Base-by-base conservation (phyloP, 2,888 invertebrate species). In the Rotaria socialis region DNA sequence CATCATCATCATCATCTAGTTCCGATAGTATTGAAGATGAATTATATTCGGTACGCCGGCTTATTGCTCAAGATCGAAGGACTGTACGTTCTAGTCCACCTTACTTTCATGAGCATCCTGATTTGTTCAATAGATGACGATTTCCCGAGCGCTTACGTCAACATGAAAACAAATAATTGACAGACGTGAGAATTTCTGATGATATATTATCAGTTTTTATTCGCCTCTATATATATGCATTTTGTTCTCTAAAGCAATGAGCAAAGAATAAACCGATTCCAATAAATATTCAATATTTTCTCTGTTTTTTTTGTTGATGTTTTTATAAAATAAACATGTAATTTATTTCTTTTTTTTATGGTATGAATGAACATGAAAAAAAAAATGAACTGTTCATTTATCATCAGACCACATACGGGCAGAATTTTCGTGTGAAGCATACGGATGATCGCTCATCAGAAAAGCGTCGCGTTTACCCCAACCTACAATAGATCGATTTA, bases 271-370 rank as follows among this genome's bases (percentile, higher is more conserved):
- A 67, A 67, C 35, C 19, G 19, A 67, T 67, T 41, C 19, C 11
- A 67, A 67, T 35, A 27, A 67, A 14, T 19, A 67, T 27, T 35
- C 27, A 67, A 67, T 35, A 35, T 55, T 10, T 67, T 67, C 14
- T 35, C 14, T 35, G 14, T 27, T 67, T 14, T 67, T 67, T 67
- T 35, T 35, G 35, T 67, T 67, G 67, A 16, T 67, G 67, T 67
- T 67, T 16, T 67, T 67, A 19, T 67, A 67, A 67, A 67, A 67
- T 67, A 67, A 67, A 67, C 35, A 67, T 67, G 35, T 67, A 67
- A 35, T 67, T 67, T 67, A 67, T 67, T 67, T 67, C 19, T 27
- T 10, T 67, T 35, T 35, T 35, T 35, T 35, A 35, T 67, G 14
- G 35, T 67, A 67, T 67, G 35, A 67, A 67, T 67, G 67, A 67